phyloP scores from a whole-genome alignment of 2,113 vertebrate genomes.

The Narcine bancroftii region DNA sequence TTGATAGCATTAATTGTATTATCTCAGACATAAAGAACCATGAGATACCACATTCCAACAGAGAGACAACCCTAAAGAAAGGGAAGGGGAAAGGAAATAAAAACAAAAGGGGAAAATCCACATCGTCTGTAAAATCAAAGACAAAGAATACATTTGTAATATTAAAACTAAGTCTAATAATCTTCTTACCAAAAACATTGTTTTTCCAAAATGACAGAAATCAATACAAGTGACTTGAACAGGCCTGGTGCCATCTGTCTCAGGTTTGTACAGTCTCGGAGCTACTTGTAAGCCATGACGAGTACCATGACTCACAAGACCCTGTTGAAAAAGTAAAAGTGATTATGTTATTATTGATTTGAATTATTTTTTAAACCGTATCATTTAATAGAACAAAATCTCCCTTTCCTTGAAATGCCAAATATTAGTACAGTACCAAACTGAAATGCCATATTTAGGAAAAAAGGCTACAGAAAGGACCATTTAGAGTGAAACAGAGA shows the following conservation, averaged over 20 bases:
- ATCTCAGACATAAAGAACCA: neutral
- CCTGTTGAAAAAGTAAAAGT: slow-evolving; percentile 51
- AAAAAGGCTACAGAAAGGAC: neutral
- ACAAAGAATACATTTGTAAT: neutral
- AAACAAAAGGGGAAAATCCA: neutral
- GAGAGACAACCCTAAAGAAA: neutral
- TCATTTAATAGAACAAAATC: neutral
- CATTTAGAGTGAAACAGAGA: neutral
- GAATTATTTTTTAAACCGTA: neutral
- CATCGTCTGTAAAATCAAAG: neutral
- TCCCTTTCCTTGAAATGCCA: neutral
- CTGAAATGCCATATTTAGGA: neutral
- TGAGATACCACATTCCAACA: neutral
- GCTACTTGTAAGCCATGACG: slow-evolving; percentile 65
- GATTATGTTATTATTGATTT: neutral
- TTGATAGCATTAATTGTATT: neutral
- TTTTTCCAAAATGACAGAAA: slow-evolving; percentile 73
- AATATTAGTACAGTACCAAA: neutral
- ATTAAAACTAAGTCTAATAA: slow-evolving; percentile 15
- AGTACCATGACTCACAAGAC: slow-evolving; percentile 72
- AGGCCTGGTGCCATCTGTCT: slow-evolving; percentile 53
- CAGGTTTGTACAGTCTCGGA: slow-evolving; percentile 70
- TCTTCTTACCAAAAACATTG: slow-evolving; percentile 78
- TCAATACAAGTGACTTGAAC: slow-evolving; percentile 68
- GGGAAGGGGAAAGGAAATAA: neutral